Base-by-base conservation (phyloP, 2,113 vertebrate genomes). In the Noctilio leporinus region DNA sequence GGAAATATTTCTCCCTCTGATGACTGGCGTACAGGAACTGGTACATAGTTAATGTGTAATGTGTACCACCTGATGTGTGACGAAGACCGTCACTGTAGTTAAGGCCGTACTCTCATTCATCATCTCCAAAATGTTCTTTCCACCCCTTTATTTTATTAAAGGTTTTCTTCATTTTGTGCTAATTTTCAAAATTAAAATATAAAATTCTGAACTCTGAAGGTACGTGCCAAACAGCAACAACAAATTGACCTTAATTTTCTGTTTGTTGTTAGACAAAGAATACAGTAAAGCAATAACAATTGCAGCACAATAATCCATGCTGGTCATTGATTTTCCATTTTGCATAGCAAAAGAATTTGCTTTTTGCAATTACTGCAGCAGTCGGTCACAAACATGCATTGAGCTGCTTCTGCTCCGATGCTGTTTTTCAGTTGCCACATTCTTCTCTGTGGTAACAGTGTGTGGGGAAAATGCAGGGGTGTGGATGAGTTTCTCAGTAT, bases 401-500 rank as follows among this genome's bases (percentile, higher is more conserved):
- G 43, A 22, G 20, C 5, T 51, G 65, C 62, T 24, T 65, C 35
- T 67, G 53, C 53, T 24, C 15, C 3, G 67, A 49, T n/a, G 33
- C 53, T 77, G 55, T 40, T 49, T 51, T 59, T 35, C n/a, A 38
- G 62, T 15, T 38, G 20, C 35, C 20, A 2, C 20, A 0, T 73
- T 76, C 80, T 95, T 70, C 59, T 90, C 24, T 30, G 73, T 77
- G 69, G 72, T 35, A 55, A 28, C 16, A n/a, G 80, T 76, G 33
- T 33, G 17, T 92, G 70, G 53, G 55, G 49, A 43, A 86, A 53
- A 33, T 0, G 9, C 84, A 85, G 57, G 78, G 91, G 43, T 70
- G 73, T 2, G 70, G 24, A 69, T 53, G 78, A 97, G 87, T 96
- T 89, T 91, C 93, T 45, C 59, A 64, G 86, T 87, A 73, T 88